Percentiles rank a stretch among this genome's conserved stretches.
Conservation (phyloP, 2,888 invertebrate genomes). For the Penaeus monodon region DNA sequence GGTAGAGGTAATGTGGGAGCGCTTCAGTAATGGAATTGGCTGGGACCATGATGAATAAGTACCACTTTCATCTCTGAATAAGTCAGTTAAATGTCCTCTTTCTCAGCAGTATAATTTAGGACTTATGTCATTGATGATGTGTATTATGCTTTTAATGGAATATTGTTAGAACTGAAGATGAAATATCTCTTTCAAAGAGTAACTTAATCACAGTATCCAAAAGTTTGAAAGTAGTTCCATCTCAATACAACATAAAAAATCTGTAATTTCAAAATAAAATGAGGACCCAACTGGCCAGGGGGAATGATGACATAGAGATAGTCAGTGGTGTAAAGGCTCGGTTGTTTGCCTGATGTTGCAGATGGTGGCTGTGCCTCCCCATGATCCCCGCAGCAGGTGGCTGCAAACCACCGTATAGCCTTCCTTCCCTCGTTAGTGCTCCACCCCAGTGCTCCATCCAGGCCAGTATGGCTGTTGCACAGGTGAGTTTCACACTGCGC, state of each 20-base stretch:
- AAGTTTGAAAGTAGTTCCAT: background rate
- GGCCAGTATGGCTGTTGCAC: constrained; percentile 33
- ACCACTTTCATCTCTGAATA: too few species aligned
- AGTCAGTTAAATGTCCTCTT: too few species aligned
- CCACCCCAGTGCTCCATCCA: constrained; percentile 41
- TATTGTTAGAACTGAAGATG: too few species aligned
- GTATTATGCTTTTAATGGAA: too few species aligned
- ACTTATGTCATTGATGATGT: too few species aligned
- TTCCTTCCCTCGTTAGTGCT: constrained; percentile 54
- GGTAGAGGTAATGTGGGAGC: too few species aligned
- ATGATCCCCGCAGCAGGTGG: constrained; percentile 53
- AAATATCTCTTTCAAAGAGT: too few species aligned
- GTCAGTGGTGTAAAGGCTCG: constrained; percentile 55
- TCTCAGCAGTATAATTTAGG: too few species aligned
- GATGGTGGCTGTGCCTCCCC: constrained; percentile 58
- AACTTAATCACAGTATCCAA: too few species aligned
- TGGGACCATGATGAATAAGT: too few species aligned
- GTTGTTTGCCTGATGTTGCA: constrained; percentile 62
- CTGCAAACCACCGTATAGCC: constrained; percentile 60
- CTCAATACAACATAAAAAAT: too few species aligned
- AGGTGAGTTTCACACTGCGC: constrained; percentile 39
- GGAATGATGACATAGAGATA: background rate
- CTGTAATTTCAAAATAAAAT: background rate
- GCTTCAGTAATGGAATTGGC: too few species aligned
- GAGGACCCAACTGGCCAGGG: constrained; percentile 28